phyloP scores from a whole-genome alignment of 2,888 invertebrate genomes.

The Tipula lateralis region DNA sequence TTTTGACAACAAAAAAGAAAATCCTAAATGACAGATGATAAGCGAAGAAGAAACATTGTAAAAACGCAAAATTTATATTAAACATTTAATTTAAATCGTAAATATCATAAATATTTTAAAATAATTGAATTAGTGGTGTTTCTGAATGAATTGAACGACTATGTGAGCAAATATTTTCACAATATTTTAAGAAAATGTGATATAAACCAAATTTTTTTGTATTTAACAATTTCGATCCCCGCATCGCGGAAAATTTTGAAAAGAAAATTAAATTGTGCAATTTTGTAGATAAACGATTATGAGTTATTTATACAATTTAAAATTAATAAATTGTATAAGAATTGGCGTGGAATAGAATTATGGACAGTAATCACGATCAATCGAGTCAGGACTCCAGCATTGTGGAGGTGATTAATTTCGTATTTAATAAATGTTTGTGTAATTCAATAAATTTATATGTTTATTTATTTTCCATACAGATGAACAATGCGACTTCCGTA shows the following conservation, averaged over 20 bases:
- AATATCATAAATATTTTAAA: neutral
- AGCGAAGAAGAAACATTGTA: neutral
- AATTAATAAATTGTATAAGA: neutral
- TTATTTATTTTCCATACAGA: constrained; percentile 55
- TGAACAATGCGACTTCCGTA: constrained; percentile 79
- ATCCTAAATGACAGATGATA: neutral
- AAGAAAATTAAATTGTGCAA: neutral
- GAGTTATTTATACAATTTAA: neutral
- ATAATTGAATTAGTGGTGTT: neutral
- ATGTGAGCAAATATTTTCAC: neutral
- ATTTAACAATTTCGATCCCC: neutral
- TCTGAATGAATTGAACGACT: neutral
- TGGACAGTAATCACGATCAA: constrained; percentile 35
- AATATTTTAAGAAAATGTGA: neutral
- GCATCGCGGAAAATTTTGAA: neutral
- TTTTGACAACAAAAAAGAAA: neutral
- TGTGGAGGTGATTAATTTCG: constrained; percentile 35
- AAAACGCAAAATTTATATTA: neutral
- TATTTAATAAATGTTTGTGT: neutral
- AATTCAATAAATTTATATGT: neutral
- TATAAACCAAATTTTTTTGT: neutral
- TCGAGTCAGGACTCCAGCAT: constrained; percentile 39
- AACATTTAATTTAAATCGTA: neutral
- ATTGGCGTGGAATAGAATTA: neutral
- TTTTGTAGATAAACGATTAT: constrained; percentile 19